phyloP scores from a whole-genome alignment of 2,797 vertebrate species.

The Scleropages formosus region DNA sequence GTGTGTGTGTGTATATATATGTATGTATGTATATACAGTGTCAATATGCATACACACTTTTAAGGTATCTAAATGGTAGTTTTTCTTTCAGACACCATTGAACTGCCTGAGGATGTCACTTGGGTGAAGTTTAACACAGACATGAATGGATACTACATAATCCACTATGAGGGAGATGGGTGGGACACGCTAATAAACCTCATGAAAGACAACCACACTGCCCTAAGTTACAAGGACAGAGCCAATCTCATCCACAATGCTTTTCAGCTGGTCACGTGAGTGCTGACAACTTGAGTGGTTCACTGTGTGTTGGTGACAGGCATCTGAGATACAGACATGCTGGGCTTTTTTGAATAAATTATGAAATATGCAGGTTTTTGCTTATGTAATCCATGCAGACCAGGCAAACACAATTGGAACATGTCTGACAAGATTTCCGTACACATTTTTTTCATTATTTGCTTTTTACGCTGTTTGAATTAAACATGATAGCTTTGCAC shows the following conservation, averaged over 20 bases:
- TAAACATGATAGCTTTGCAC: too few species aligned
- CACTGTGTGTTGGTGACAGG: too few species aligned
- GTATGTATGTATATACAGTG: constrained; percentile 16
- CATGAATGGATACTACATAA: constrained; percentile 77
- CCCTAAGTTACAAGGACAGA: constrained; percentile 72
- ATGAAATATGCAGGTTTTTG: too few species aligned
- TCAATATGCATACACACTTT: too few species aligned
- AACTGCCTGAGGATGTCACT: constrained; percentile 59
- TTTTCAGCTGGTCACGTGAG: constrained; percentile 76
- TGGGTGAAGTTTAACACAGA: constrained; percentile 78
- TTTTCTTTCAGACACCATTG: constrained; percentile 59
- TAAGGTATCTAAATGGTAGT: constrained; percentile 29
- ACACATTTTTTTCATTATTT: not conserved
- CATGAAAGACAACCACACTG: constrained; percentile 70
- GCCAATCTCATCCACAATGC: constrained; percentile 72
- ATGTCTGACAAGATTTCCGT: too few species aligned
- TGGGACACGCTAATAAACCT: constrained; percentile 66
- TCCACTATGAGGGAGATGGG: constrained; percentile 70
- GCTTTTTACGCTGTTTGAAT: too few species aligned
- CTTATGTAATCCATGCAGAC: too few species aligned
- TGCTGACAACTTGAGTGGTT: too few species aligned
- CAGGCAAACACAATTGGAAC: too few species aligned
- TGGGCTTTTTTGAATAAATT: too few species aligned
- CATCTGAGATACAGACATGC: too few species aligned
- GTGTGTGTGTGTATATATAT: too few species aligned